Conservation (phyloP, 2,888 invertebrate genomes). For the Brenthis daphne region DNA sequence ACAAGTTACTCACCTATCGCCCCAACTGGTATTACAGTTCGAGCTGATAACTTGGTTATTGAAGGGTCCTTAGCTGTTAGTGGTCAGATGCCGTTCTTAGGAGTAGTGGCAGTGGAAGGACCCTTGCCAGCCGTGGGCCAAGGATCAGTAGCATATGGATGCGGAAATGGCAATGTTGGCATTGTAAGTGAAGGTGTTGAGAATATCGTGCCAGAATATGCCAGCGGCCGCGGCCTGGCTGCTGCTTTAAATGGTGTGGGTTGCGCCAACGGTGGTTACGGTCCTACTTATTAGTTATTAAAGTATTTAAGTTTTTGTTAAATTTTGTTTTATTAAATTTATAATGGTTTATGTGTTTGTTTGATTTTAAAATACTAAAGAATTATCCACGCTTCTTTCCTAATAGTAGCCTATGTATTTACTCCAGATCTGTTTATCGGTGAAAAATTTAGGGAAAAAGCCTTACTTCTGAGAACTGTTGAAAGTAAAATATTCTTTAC, state of each 20-base stretch:
- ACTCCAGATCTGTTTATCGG: too few species aligned
- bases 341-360: neutral
- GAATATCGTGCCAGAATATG: slow-evolving; percentile 19
- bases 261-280: neutral
- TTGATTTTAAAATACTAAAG: neutral
- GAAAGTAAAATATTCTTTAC: too few species aligned
- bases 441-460: too few species aligned
- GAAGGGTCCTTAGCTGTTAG: slow-evolving; percentile 43
- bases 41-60: slow-evolving; percentile 42
- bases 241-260: neutral
- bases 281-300: neutral
- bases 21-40: slow-evolving; percentile 42
- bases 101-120: slow-evolving; percentile 53
- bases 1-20: slow-evolving; percentile 42
- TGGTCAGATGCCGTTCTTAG: slow-evolving; percentile 44
- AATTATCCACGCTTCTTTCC: too few species aligned
- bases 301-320: neutral
- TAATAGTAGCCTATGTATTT: too few species aligned
- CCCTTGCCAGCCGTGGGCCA: slow-evolving; percentile 47
- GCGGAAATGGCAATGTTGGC: slow-evolving; percentile 43
- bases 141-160: slow-evolving; percentile 45
- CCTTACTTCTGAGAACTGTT: too few species aligned
- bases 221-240: neutral
- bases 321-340: slow-evolving; percentile 15
- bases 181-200: slow-evolving; percentile 37